Evolutionary conservation across 2,113 vertebrate genomes (phyloP).

Genomic region (Ictalurus furcatus): DNA sequence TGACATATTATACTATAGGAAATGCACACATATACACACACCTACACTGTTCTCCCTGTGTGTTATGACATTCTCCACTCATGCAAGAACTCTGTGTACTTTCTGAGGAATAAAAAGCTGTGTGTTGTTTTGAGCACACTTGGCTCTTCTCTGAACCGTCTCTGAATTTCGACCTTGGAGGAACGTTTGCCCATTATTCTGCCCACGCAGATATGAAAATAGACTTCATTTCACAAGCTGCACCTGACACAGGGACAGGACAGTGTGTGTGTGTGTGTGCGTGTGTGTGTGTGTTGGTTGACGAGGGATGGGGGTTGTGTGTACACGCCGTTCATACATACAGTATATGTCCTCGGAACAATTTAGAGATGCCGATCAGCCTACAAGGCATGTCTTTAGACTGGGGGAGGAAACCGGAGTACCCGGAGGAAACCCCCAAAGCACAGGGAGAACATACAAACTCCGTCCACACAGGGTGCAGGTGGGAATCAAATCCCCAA

Average conservation of each 20-base stretch:
- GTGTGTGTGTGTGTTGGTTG: conserved; percentile 58
- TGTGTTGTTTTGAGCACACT: conserved; percentile 64
- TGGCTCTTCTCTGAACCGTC: conserved; percentile 66
- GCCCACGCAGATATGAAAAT: conserved; percentile 75
- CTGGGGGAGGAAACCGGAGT: no score
- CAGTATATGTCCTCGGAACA: neutral
- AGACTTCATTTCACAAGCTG: conserved; percentile 69
- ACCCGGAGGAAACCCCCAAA: no score
- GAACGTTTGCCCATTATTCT: conserved; percentile 74
- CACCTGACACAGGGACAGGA: conserved; percentile 32
- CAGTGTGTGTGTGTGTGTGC: conserved; percentile 42
- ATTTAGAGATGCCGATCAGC: no score
- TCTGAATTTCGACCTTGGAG: conserved; percentile 78
- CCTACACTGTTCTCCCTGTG: conserved; percentile 40
- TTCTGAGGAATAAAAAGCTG: conserved; percentile 67
- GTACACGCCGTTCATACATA: conserved; percentile 40
- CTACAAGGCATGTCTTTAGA: no score
- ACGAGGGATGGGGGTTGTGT: neutral
- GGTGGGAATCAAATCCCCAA: no score
- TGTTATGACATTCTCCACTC: conserved; percentile 57
- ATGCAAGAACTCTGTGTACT: conserved; percentile 61
- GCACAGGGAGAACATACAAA: no score
- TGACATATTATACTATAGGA: conserved; percentile 9
- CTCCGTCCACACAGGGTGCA: no score
- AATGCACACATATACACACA: conserved; percentile 25